Conservation (phyloP, 2,888 invertebrate species). For the Andrena bucephala region DNA sequence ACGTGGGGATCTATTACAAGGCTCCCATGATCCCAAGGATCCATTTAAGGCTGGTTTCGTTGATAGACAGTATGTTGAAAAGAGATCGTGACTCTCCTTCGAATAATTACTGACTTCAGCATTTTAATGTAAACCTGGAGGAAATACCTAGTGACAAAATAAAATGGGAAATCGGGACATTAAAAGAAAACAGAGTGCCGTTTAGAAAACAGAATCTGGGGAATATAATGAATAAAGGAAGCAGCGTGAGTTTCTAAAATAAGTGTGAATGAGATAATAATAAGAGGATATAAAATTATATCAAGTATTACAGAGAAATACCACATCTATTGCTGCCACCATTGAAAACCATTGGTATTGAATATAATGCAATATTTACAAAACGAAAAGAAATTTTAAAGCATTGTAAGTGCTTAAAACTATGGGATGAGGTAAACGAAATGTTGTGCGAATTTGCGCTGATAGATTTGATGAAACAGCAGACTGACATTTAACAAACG, state of each 20-base stretch:
- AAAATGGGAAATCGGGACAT: not conserved
- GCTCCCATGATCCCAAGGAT: too few relatives aligned
- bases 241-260: not conserved
- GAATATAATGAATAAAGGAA: not conserved
- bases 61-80: constrained; percentile 16
- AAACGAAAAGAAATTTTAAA: not conserved
- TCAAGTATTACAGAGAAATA: not conserved
- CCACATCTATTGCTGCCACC: not conserved
- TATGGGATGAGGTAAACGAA: not conserved
- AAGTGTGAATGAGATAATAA: not conserved
- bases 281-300: not conserved
- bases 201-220: not conserved
- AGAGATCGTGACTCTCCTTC: constrained; percentile 20
- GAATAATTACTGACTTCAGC: constrained; percentile 15
- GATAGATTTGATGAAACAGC: not conserved
- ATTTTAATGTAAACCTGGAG: not conserved
- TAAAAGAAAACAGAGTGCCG: too few relatives aligned
- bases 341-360: not conserved
- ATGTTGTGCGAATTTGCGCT: not conserved
- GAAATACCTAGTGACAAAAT: too few relatives aligned
- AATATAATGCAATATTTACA: not conserved
- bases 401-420: not conserved
- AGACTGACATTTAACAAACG: constrained; percentile 25
- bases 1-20: constrained; percentile 22
- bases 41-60: not conserved